Evolutionary conservation across 2,888 invertebrate genomes (phyloP), one percentile per base, ranked within the genome.

Genomic region (Plemyria rubiginata): DNA sequence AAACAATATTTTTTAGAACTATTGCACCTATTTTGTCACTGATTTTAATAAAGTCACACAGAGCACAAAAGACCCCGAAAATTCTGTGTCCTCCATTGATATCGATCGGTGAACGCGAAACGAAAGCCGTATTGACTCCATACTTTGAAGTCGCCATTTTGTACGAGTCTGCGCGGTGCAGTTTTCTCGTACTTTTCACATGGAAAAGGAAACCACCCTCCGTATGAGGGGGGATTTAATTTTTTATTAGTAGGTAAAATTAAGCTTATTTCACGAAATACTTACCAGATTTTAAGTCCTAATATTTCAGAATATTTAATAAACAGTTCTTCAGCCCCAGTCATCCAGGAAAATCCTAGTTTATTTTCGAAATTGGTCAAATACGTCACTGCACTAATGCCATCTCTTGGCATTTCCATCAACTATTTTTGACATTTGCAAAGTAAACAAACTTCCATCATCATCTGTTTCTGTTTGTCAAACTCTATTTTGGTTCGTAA

Each of bases 131-230:
- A 84, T 88, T 86, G 82, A 91, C 88, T 89, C 87, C 87, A 92
- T 92, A 92, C 88, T 80, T 90, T 84, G 84, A 86, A 85, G 86
- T 88, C 94, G 95, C 95, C 95, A 95, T 95, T 93, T 95, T 95
- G 94, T 93, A 87, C 92, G 95, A 94, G 94, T 94, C 94, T 95
- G 95, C 95, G 95, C 95, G 94, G 82, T 92, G 79, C 75, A 86
- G 76, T 86, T 90, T 45, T 45, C 36, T 38, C 45, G 45, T 16
- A 16, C 16, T 45, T 45, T 90, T 88, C 84, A 76, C 75, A 85
- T 85, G 90, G 92, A 89, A 91, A 90, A 88, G 92, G 91, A 89
- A 92, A 90, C 85, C 78, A 74, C 90, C 91, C 90, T 90, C 89
- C 77, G 79, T 74, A 80, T 75, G 90, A 83, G 91, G 91, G 91